Evolutionary conservation across 2,113 vertebrate genomes (phyloP).

Genomic region (Mobula hypostoma): DNA sequence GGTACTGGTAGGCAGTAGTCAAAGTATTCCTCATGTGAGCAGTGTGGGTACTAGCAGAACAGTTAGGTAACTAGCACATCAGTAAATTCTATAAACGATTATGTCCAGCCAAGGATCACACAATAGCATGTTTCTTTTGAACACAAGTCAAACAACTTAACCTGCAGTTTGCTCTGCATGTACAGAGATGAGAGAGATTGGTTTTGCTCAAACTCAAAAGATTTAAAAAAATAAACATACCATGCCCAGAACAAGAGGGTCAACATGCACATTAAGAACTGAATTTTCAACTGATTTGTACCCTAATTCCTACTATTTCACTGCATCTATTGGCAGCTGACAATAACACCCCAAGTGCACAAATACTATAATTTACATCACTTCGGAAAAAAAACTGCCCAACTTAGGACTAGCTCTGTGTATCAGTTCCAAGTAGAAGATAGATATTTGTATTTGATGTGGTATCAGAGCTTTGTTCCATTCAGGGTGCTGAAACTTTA

Average conservation of each 20-base stretch:
- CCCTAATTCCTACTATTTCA: conserved; percentile 27
- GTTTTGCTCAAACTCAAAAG: background rate
- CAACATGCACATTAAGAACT: conserved; percentile 35
- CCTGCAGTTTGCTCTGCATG: background rate
- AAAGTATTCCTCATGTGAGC: background rate
- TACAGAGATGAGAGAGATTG: conserved; percentile 12
- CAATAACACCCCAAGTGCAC: conserved; percentile 25
- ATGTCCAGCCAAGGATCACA: background rate
- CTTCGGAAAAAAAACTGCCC: conserved; percentile 17
- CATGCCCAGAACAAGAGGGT: conserved; percentile 27
- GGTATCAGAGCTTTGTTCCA: background rate
- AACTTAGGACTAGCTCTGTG: conserved; percentile 19
- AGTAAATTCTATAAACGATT: background rate
- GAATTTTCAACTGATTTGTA: conserved; percentile 15
- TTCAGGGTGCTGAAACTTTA: conserved; percentile 1
- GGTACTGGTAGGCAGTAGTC: background rate
- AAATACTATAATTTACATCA: conserved; percentile 35
- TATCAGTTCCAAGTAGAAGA: background rate
- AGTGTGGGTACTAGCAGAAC: conserved; percentile 26
- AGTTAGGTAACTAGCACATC: conserved; percentile 28
- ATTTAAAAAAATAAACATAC: background rate
- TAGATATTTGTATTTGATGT: background rate
- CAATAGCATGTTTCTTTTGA: conserved; percentile 7
- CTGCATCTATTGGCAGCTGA: background rate
- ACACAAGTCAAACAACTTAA: conserved; percentile 32